A percentile compares a stretch with the other conserved stretches of the same genome.
These are phyloP conservation scores for Mystacides longicornis DNA, from an alignment of 2,888 invertebrate genomes.

Conservation along the genomic window DNA sequence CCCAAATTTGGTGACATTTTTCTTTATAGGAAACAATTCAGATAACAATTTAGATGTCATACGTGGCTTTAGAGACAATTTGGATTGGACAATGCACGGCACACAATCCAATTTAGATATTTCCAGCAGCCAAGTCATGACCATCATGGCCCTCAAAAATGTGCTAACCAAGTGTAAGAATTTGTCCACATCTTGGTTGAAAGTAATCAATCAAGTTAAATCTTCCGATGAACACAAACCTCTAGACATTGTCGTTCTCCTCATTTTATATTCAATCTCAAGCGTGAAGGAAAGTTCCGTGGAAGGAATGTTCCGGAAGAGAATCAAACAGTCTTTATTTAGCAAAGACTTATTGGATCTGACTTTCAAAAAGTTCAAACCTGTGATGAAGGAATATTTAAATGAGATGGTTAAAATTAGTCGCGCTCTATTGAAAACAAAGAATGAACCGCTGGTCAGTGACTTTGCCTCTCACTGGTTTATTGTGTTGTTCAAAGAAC, in stretches of 20 bases:
- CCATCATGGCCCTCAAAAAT: conserved; percentile 50
- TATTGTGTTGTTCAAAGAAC: conserved; percentile 42
- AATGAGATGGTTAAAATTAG: conserved; percentile 49
- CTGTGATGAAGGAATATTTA: conserved; percentile 50
- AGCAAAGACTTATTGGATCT: conserved; percentile 50
- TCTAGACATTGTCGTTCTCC: conserved; percentile 59
- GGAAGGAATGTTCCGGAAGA: conserved; percentile 55
- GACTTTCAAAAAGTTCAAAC: conserved; percentile 48
- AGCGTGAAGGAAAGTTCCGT: conserved; percentile 54
- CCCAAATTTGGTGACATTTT: conserved; percentile 51
- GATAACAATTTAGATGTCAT: conserved; percentile 40
- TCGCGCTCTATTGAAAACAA: conserved; percentile 47
- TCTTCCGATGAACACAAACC: conserved; percentile 51
- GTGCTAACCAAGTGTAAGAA: conserved; percentile 50
- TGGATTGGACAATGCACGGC: conserved; percentile 41
- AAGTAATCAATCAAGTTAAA: conserved; percentile 48
- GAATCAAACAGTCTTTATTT: conserved; percentile 53
- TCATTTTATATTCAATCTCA: conserved; percentile 56
- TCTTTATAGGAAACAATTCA: conserved; percentile 44
- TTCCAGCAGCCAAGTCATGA: conserved; percentile 50
- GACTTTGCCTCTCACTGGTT: conserved; percentile 55
- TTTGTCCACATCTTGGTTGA: conserved; percentile 50
- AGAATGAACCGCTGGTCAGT: conserved; percentile 43
- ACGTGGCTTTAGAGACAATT: conserved; percentile 43
- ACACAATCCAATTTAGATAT: conserved; percentile 45